phyloP scores from a whole-genome alignment of 2,113 vertebrate genomes.

The Orthonyx spaldingii region DNA sequence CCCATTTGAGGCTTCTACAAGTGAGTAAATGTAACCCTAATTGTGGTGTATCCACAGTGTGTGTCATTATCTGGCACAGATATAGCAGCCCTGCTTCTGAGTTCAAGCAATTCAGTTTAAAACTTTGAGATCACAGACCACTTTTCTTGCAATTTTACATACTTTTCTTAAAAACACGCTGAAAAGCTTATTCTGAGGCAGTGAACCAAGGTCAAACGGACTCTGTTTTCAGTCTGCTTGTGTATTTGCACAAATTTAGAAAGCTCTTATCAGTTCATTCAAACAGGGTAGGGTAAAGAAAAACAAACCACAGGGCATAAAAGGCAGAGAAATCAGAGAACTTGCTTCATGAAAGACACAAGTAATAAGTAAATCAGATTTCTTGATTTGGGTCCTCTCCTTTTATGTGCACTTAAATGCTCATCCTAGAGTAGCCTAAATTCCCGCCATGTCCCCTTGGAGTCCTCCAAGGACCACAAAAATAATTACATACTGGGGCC shows the following conservation, averaged over 20 bases:
- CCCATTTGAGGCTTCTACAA: not conserved
- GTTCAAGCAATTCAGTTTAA: not conserved
- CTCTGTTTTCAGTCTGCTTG: not conserved
- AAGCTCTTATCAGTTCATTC: not conserved
- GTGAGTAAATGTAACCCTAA: not conserved
- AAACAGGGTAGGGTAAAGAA: not conserved
- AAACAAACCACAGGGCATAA: not conserved
- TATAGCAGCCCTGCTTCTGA: not conserved
- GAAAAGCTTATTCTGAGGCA: not conserved
- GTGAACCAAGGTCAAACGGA: not conserved
- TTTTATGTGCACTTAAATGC: not conserved
- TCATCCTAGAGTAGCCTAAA: not conserved
- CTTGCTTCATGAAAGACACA: not conserved
- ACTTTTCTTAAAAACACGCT: not conserved
- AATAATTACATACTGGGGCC: not conserved
- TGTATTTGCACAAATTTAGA: not conserved
- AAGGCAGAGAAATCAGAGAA: not conserved
- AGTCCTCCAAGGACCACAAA: not conserved
- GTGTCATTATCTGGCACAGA: not conserved
- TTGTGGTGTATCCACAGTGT: not conserved
- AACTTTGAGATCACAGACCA: not conserved
- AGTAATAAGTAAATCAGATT: not conserved
- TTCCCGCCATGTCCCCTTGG: too few relatives aligned
- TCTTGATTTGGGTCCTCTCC: not conserved
- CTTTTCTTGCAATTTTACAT: not conserved